Conservation (phyloP, 1,140 invertebrate species). For the Pogonomyrmex barbatus region DNA sequence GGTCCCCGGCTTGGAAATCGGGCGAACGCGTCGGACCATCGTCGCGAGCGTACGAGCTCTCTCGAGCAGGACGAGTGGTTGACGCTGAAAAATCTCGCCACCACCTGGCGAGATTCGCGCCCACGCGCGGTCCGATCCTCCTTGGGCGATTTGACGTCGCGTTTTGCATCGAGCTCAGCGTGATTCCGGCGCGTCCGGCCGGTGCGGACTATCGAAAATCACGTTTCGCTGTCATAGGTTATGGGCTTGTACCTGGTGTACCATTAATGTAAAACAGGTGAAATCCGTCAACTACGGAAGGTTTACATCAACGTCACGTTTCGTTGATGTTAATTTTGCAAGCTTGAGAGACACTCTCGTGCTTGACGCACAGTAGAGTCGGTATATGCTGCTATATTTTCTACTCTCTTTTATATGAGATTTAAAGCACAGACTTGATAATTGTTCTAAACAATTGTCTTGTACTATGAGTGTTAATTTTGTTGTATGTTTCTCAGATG, state of each 20-base stretch:
- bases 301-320: background rate
- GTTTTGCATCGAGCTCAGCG: background rate
- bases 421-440: background rate
- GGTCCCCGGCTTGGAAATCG: slow-evolving; percentile 38
- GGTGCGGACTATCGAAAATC: background rate
- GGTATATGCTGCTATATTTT: background rate
- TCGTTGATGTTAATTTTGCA: background rate
- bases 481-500: background rate
- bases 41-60: slow-evolving; percentile 63
- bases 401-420: background rate
- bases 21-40: slow-evolving; percentile 59
- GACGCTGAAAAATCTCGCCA: slow-evolving; percentile 54
- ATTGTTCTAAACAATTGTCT: slow-evolving; percentile 6
- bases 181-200: background rate
- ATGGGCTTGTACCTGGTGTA: slow-evolving; percentile 61
- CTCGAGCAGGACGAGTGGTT: slow-evolving; percentile 54
- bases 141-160: background rate
- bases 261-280: background rate
- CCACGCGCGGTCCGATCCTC: background rate
- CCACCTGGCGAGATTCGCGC: slow-evolving; percentile 2
- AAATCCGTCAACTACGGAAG: background rate
- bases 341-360: background rate
- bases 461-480: background rate
- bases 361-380: background rate
- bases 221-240: slow-evolving; percentile 70